These are phyloP conservation scores for Pachypeltis micranthus DNA, from an alignment of 1,140 invertebrate genomes.

Conservation along the genomic window DNA sequence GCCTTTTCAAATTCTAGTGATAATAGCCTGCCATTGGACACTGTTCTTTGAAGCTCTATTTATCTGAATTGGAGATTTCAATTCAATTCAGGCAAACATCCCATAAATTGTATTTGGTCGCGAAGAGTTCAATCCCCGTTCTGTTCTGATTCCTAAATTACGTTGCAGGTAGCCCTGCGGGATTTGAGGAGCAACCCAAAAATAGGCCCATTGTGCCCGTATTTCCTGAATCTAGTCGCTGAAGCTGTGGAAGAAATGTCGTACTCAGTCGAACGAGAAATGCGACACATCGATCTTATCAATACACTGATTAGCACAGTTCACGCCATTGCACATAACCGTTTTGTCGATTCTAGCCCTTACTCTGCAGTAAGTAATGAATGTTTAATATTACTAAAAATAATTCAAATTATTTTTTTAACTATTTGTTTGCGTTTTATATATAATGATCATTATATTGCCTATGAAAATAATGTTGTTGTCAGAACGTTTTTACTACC, in stretches of 20 bases:
- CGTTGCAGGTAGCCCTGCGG: conserved; percentile 20
- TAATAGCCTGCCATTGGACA: no score
- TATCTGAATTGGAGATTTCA: no score
- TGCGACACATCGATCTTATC: conserved; percentile 19
- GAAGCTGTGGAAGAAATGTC: conserved; percentile 20
- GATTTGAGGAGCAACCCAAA: conserved; percentile 23
- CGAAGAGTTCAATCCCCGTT: neutral
- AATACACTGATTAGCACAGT: conserved; percentile 22
- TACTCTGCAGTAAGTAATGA: conserved; percentile 24
- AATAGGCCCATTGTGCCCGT: conserved; percentile 22
- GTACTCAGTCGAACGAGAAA: neutral
- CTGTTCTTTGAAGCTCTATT: no score
- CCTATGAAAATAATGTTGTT: no score
- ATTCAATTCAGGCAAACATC: no score
- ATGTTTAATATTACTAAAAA: no score
- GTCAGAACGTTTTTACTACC: no score
- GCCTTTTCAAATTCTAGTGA: no score
- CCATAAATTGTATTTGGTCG: no score
- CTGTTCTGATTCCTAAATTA: neutral
- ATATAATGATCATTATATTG: no score
- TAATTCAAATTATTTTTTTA: no score
- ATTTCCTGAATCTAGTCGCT: conserved; percentile 25
- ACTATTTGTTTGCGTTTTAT: no score
- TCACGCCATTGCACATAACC: conserved; percentile 23
- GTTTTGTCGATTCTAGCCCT: conserved; percentile 24